Base-by-base conservation (phyloP, 64 coral and sea anemone genomes). In the Montipora capricornis region DNA sequence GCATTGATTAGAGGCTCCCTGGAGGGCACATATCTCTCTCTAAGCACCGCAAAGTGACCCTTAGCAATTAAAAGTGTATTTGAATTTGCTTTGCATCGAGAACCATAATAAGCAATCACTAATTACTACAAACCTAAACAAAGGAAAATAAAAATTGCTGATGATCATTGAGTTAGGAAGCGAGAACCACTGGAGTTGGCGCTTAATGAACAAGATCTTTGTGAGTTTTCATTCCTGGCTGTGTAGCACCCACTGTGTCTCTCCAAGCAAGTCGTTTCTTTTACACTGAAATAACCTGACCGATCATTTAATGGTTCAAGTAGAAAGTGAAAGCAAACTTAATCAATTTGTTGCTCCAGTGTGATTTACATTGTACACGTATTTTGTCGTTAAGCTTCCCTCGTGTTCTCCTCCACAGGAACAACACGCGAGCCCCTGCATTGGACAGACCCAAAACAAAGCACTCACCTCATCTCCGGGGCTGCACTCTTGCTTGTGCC, bases 41-140 rank as follows among this genome's bases (percentile, higher is more conserved):
- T 84, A 84, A 84, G 81, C 29, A 86, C 82, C 66, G 66, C 81
- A 76, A 76, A 85, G 81, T 84, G 81, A 85, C 80, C 53, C 74
- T 49, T 67, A 17, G 69, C 82, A 92, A 86, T 92, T 92, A 92
- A 77, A 81, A 85, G 37, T 62, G 51, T 75, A 92, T 92, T 92
- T 84, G 48, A 85, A 92, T 84, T 83, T 92, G 75, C 79, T 82
- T 92, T 92, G 80, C 80, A 84, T 49, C 69, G 10, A 74, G 73
- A 76, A 77, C 82, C 73, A 85, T 75, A 92, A 92, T 92, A 92
- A 92, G 44, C 71, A 76, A 71, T 52, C 68, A 85, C 80, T 92
- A 67, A 92, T 92, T 84, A 82, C 73, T 47, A 61, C 80, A 53
- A 74, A 62, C 61, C 61, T 66, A 85, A 92, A 91, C 89, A 84